These are phyloP conservation scores for Macrosteles quadrilineatus DNA, from an alignment of 1,140 invertebrate species.

Conservation along the genomic window DNA sequence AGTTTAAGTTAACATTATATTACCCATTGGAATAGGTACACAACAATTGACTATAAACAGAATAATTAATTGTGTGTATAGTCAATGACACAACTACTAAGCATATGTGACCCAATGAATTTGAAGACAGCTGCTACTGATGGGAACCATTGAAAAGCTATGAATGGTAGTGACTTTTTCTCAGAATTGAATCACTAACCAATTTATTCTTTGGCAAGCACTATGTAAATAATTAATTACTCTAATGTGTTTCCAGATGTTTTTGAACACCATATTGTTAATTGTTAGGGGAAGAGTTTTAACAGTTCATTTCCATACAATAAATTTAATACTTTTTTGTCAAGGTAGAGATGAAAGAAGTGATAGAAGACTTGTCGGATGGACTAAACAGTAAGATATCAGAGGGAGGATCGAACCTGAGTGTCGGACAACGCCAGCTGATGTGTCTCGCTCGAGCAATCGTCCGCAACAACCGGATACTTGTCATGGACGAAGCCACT, in stretches of 20 bases:
- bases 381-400: slow-evolving; percentile 44
- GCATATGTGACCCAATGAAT: too few species aligned
- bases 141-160: not conserved
- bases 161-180: not conserved
- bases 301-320: not conserved
- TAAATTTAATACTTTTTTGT: not conserved
- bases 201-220: not conserved
- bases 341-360: slow-evolving; percentile 43
- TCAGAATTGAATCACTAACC: not conserved
- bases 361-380: slow-evolving; percentile 38
- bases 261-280: not conserved
- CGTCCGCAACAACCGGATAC: slow-evolving; percentile 70
- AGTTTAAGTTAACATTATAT: too few species aligned
- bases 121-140: too few species aligned
- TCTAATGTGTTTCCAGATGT: not conserved
- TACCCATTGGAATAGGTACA: not conserved
- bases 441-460: slow-evolving; percentile 82
- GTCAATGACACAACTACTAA: too few species aligned
- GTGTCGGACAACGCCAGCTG: slow-evolving; percentile 82
- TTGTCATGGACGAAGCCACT: slow-evolving; percentile 71
- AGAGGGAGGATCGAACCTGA: slow-evolving; percentile 74
- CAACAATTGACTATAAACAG: not conserved
- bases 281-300: not conserved
- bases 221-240: not conserved
- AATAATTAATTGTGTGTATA: too few species aligned